These are phyloP conservation scores for Nyctalus aviator DNA, from an alignment of 2,797 vertebrate genomes.

Conservation along the genomic window DNA sequence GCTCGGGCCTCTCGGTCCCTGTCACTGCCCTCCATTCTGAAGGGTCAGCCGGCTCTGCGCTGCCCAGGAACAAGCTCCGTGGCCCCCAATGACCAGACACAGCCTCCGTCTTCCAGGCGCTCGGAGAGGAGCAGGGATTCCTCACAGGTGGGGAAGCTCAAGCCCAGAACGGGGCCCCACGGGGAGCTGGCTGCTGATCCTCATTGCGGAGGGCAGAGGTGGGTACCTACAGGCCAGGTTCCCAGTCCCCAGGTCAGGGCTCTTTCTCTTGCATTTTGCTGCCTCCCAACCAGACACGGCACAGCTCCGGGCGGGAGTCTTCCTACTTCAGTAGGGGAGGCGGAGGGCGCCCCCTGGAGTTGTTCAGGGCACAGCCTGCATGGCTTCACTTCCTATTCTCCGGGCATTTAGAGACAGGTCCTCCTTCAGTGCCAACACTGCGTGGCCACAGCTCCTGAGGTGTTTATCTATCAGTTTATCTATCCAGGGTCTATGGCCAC, in stretches of 20 bases:
- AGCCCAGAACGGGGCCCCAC: background rate
- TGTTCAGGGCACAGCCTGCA: too few relatives aligned
- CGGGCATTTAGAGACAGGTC: fast-evolving
- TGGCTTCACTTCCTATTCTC: too few relatives aligned
- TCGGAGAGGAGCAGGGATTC: background rate
- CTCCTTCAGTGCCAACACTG: background rate
- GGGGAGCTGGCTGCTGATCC: too few relatives aligned
- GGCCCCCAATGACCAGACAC: background rate
- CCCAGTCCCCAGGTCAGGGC: background rate
- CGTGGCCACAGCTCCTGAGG: too few relatives aligned
- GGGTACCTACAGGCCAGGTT: background rate
- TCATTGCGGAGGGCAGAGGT: background rate
- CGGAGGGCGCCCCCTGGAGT: background rate
- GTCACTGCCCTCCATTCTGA: fast-evolving
- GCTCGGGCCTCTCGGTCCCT: fast-evolving
- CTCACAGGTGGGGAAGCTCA: background rate
- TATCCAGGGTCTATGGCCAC: background rate
- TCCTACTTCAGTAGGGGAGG: fast-evolving
- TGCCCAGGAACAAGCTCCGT: background rate
- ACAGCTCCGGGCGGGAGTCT: fast-evolving
- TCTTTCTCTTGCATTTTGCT: too few relatives aligned
- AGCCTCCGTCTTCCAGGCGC: background rate
- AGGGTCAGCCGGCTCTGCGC: too few relatives aligned
- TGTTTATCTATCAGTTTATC: too few relatives aligned
- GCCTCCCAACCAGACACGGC: background rate